Evolutionary conservation across 2,888 invertebrate genomes (phyloP).

Genomic region (Diaperis boleti): DNA sequence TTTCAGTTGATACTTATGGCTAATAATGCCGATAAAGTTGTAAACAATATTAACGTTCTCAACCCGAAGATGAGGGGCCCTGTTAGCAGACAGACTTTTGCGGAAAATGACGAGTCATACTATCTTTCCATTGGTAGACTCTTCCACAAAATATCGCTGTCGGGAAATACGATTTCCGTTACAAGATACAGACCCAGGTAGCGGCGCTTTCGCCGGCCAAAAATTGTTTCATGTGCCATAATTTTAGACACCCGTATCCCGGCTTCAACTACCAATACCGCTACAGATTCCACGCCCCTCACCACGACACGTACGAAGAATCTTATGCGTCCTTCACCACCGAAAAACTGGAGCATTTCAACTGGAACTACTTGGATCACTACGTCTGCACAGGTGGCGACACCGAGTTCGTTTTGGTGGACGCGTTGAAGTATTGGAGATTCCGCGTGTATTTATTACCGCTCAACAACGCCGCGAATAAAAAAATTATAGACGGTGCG

Average conservation of each 20-base stretch:
- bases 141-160: conserved; percentile 91
- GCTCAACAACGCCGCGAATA: conserved; percentile 81
- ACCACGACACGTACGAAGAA: conserved; percentile 92
- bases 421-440: conserved; percentile 77
- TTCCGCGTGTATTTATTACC: conserved; percentile 92
- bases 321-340: conserved; percentile 95
- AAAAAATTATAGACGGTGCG: conserved; percentile 81
- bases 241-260: conserved; percentile 89
- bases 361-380: conserved; percentile 98
- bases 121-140: conserved; percentile 93
- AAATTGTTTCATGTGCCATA: no score
- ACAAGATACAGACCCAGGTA: conserved; percentile 95
- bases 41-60: conserved; percentile 43
- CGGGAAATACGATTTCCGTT: conserved; percentile 91
- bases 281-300: conserved; percentile 92
- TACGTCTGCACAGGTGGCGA: conserved; percentile 96
- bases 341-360: conserved; percentile 94
- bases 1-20: conserved; percentile 83
- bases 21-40: conserved; percentile 55
- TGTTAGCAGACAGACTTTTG: conserved; percentile 54
- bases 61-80: conserved; percentile 52
- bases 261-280: conserved; percentile 92
- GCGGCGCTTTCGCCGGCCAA: neutral
- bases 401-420: conserved; percentile 88
- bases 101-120: conserved; percentile 77